A percentile compares a stretch with the other conserved stretches of the same genome.
phyloP scores from a whole-genome alignment of 1,140 invertebrate species.

The Mesaphorura yosii region DNA sequence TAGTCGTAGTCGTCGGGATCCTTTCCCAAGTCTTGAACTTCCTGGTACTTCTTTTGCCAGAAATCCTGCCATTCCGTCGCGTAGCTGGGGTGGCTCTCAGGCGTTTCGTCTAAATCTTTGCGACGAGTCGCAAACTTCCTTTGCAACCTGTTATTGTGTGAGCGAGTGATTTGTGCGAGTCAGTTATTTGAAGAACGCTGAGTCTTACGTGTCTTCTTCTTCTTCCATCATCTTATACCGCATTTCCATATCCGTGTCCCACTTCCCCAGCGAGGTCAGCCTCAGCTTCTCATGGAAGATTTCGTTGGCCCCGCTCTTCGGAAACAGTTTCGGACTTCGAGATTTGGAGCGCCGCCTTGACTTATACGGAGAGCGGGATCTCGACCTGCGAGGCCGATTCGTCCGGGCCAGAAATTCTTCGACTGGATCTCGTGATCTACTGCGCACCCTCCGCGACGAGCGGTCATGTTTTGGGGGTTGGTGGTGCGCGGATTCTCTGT shows the following conservation, averaged over 20 bases:
- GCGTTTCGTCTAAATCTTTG: conserved; percentile 16
- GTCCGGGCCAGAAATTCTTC: conserved; percentile 20
- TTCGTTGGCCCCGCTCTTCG: background rate
- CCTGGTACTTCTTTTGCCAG: conserved; percentile 28
- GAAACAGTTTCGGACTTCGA: background rate
- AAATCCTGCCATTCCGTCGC: conserved; percentile 26
- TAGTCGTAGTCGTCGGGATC: conserved; percentile 30
- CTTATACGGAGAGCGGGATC: conserved; percentile 5
- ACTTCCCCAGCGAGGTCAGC: conserved; percentile 18
- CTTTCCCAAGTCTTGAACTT: conserved; percentile 23
- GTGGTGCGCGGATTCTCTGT: no score
- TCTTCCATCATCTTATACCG: conserved; percentile 19
- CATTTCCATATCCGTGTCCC: conserved; percentile 16
- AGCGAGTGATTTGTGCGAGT: background rate
- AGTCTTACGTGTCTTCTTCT: conserved; percentile 17
- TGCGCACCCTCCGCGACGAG: background rate
- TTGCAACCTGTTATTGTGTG: conserved; percentile 5
- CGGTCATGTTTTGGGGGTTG: background rate
- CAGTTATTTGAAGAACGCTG: background rate
- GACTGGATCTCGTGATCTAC: conserved; percentile 7
- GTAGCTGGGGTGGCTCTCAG: conserved; percentile 29
- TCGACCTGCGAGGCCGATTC: conserved; percentile 5
- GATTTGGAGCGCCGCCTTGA: background rate
- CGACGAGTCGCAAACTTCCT: conserved; percentile 8
- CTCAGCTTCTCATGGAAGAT: conserved; percentile 19